Percentiles rank a stretch among this genome's conserved stretches.
phyloP scores from a whole-genome alignment of 2,797 vertebrate genomes.

The Danio kyathit region DNA sequence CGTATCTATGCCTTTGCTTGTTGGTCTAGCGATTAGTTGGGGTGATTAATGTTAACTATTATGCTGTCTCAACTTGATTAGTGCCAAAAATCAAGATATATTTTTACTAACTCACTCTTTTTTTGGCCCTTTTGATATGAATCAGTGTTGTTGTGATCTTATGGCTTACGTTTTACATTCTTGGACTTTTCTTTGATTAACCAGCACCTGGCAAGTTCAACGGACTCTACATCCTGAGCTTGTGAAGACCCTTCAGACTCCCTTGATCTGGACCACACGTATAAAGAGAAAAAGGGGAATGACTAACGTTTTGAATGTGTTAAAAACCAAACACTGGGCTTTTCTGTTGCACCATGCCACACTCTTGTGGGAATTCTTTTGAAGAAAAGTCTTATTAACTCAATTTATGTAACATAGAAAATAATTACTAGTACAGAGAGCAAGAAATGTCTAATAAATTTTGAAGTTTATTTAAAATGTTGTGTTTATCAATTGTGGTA shows the following conservation, averaged over 20 bases:
- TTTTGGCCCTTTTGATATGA: conserved; percentile 38
- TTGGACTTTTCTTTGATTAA: conserved; percentile 19
- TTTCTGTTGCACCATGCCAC: conserved; percentile 9
- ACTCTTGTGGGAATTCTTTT: conserved; percentile 8
- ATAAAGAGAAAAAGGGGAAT: conserved; percentile 12
- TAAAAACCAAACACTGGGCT: conserved; percentile 38
- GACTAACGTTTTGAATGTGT: conserved; percentile 26
- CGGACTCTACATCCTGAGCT: not conserved
- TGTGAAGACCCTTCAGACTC: conserved; percentile 15
- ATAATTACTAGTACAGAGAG: conserved; percentile 58
- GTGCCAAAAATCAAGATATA: conserved; percentile 41
- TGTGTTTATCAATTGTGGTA: conserved; percentile 16
- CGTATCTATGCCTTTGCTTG: conserved; percentile 41
- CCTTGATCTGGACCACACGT: conserved; percentile 4
- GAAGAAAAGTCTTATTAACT: conserved; percentile 33
- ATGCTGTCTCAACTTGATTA: conserved; percentile 21
- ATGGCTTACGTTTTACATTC: not conserved
- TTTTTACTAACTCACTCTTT: conserved; percentile 39
- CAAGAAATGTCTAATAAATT: conserved; percentile 65
- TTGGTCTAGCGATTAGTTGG: conserved; percentile 10
- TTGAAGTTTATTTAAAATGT: conserved; percentile 62
- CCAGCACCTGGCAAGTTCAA: not conserved
- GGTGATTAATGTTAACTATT: conserved; percentile 18
- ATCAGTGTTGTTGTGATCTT: conserved; percentile 9
- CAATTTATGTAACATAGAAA: conserved; percentile 62